Base-by-base conservation (phyloP, 2,113 vertebrate genomes). In the Trachemys scripta region DNA sequence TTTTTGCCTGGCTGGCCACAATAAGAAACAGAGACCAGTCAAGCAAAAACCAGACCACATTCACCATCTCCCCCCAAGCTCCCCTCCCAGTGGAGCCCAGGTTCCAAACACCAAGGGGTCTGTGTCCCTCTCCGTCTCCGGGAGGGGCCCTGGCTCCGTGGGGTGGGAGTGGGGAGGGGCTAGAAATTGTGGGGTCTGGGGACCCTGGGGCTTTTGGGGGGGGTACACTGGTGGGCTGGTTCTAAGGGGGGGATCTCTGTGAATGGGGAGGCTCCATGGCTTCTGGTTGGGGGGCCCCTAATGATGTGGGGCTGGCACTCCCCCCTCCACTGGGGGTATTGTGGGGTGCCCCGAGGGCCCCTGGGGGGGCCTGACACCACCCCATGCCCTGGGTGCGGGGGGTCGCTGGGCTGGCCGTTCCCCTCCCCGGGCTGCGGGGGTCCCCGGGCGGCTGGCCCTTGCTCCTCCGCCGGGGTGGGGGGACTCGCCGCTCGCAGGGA, bases 401-500 rank as follows among this genome's bases (percentile, higher is more conserved):
- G 11, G 59, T 27, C 31, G 12, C 24, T 2, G 35, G 17, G 24
- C 51, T 16, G 47, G 12, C 8, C 7, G 17, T 31, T 1, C 10
- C 10, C 35, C 13, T 20, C 16, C 50, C 72, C 25, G 20, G 53
- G 45, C 31, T 12, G 65, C 25, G 27, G 65, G 85, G 29, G 24
- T 42, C n/a, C 84, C 20, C 17, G 38, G 19, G 69, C 54, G 13
- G 57, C 22, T 50, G 76, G 75, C 50, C 16, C 45, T n/a, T 47
- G 57, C 69, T 47, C 42, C 62, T 14, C 6, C n/a, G 54, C 49
- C 14, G 87, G 27, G 31, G 53, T 5, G 81, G 82, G 20, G 24
- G 56, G 10, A 25, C 79, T 72, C 42, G 56, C 57, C 16, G 95
- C 95, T 51, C 87, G 81, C 93, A 95, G 95, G 89, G 85, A 91